phyloP scores from a whole-genome alignment of 2,888 invertebrate genomes.

The Zelleria hepariella region DNA sequence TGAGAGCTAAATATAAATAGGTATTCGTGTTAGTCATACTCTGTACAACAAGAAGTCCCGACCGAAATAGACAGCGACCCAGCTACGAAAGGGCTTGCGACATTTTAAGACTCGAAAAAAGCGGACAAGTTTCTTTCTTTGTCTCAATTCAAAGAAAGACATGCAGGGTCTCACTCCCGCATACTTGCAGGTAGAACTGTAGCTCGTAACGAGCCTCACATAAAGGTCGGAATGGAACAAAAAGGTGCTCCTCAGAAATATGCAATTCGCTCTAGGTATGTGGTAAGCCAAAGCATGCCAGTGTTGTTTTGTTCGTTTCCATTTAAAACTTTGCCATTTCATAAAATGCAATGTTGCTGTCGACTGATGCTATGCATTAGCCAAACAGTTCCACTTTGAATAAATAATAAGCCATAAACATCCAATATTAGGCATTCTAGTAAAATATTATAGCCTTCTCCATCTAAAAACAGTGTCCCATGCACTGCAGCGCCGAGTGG shows the following conservation, averaged over 20 bases:
- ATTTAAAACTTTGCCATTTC: neutral
- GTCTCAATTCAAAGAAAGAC: neutral
- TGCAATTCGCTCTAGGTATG: neutral
- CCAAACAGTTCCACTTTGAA: too few species aligned
- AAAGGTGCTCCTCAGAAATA: neutral
- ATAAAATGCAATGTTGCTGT: neutral
- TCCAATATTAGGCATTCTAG: too few species aligned
- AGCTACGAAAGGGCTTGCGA: slow-evolving; percentile 7
- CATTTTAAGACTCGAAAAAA: neutral
- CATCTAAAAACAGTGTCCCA: too few species aligned
- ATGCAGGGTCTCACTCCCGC: neutral
- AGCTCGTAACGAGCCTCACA: neutral
- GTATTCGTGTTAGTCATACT: slow-evolving; percentile 26
- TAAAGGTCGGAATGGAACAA: neutral
- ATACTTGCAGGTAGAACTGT: neutral
- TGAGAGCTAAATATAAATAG: slow-evolving; percentile 42
- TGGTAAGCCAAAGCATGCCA: neutral
- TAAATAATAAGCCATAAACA: too few species aligned
- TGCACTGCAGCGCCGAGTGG: too few species aligned
- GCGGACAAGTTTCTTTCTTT: neutral
- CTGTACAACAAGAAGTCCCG: slow-evolving; percentile 11
- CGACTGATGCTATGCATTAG: too few species aligned
- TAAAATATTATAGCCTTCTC: too few species aligned
- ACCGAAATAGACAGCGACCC: slow-evolving; percentile 27
- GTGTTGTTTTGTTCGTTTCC: neutral